Percentiles rank a stretch among this genome's conserved stretches.
Evolutionary conservation across 2,113 vertebrate species (phyloP).

Genomic region (Seriola rivoliana): DNA sequence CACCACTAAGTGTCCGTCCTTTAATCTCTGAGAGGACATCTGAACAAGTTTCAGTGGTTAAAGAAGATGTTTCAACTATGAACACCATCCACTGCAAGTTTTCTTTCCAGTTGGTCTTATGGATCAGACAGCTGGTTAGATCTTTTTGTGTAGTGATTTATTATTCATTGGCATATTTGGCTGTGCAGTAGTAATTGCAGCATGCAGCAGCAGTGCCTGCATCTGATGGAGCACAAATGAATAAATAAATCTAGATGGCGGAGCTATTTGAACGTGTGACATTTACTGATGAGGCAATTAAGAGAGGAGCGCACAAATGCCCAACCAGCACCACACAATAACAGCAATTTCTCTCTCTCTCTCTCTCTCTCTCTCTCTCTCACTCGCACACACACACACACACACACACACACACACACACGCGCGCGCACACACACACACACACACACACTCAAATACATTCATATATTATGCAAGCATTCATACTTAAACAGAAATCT

Average conservation of each 20-base stretch:
- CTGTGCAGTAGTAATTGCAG: conserved; percentile 73
- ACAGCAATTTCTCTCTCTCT: neutral
- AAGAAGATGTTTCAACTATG: conserved; percentile 28
- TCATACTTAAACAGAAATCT: neutral
- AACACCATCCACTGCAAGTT: conserved; percentile 29
- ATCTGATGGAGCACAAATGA: conserved; percentile 77
- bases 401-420: neutral
- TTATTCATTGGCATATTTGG: conserved; percentile 73
- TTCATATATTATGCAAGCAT: conserved; percentile 11
- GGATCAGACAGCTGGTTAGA: conserved; percentile 53
- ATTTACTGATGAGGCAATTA: conserved; percentile 85
- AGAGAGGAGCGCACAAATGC: conserved; percentile 62
- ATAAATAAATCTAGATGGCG: conserved; percentile 76
- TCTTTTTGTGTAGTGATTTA: conserved; percentile 77
- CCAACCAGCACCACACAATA: conserved; percentile 18
- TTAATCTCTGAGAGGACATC: neutral
- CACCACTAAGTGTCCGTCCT: neutral
- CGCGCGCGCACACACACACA: neutral
- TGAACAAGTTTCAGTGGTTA: conserved; percentile 1
- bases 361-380: neutral
- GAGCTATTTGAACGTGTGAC: conserved; percentile 78
- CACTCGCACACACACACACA: neutral
- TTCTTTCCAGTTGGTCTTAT: conserved; percentile 35
- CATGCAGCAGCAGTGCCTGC: conserved; percentile 63
- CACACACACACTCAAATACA: neutral